These are phyloP conservation scores for Colletes collaris DNA, from an alignment of 2,888 invertebrate genomes.

Conservation along the genomic window DNA sequence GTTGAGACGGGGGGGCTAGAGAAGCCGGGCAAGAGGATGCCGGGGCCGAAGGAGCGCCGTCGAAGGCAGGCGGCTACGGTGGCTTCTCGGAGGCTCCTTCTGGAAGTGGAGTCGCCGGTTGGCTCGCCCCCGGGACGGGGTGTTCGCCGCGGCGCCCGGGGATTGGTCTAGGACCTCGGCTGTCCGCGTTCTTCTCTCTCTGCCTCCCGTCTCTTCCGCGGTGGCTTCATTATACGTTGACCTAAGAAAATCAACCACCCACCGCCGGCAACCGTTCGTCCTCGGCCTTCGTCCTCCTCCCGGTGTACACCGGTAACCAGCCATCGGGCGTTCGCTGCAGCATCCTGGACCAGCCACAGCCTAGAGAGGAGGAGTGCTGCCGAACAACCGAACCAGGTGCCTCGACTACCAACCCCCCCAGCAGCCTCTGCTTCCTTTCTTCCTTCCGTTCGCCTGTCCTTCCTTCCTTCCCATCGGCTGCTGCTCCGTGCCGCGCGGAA, in stretches of 20 bases:
- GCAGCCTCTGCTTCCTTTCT: constrained; percentile 23
- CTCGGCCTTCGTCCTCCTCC: constrained; percentile 73
- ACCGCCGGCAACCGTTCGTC: constrained; percentile 58
- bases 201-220: constrained; percentile 56
- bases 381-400: constrained; percentile 81
- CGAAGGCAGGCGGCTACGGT: constrained; percentile 56
- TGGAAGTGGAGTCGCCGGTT: constrained; percentile 69
- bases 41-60: constrained; percentile 45
- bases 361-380: constrained; percentile 63
- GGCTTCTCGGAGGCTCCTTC: constrained; percentile 71
- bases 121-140: constrained; percentile 68
- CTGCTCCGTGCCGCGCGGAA: not conserved
- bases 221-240: constrained; percentile 83
- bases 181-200: constrained; percentile 69
- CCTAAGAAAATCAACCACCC: constrained; percentile 83
- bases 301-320: constrained; percentile 51
- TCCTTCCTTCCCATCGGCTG: constrained; percentile 15
- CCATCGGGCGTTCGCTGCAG: constrained; percentile 56
- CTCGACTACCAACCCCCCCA: constrained; percentile 62
- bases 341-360: constrained; percentile 59
- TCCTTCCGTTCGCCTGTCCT: constrained; percentile 25
- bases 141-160: constrained; percentile 72
- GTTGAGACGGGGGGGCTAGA: constrained; percentile 9
- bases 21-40: constrained; percentile 10
- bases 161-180: constrained; percentile 79